phyloP scores from a whole-genome alignment of 1,140 invertebrate genomes.

The Diorhabda elongata region DNA sequence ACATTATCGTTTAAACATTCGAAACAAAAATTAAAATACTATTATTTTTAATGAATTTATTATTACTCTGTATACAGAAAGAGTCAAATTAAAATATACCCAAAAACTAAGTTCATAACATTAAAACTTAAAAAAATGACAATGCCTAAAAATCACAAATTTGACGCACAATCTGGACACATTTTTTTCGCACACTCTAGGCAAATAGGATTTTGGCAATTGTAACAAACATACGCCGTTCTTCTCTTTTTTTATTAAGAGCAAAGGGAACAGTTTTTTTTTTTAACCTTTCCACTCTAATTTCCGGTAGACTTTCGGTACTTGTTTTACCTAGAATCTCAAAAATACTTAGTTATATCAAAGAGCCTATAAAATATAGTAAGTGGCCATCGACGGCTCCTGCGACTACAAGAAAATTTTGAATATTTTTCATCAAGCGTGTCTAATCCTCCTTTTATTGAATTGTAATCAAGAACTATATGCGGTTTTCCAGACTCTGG shows the following conservation, averaged over 20 bases:
- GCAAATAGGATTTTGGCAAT: too few relatives aligned
- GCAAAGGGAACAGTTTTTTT: not conserved
- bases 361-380: conserved; percentile 23
- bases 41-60: not conserved
- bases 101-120: not conserved
- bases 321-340: conserved; percentile 1
- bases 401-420: conserved; percentile 39
- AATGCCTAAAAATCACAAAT: not conserved
- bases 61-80: not conserved
- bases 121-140: conserved; percentile 1
- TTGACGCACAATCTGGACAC: not conserved
- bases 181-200: too few relatives aligned
- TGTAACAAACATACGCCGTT: too few relatives aligned
- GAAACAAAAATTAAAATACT: not conserved
- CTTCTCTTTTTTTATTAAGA: too few relatives aligned
- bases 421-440: conserved; percentile 44
- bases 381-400: conserved; percentile 44
- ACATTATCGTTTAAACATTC: not conserved
- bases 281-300: not conserved
- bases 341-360: conserved; percentile 14
- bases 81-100: not conserved
- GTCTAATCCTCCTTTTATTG: conserved; percentile 48
- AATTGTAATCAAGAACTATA: conserved; percentile 39
- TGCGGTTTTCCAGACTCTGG: conserved; percentile 39
- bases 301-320: not conserved